Percentiles rank a stretch among this genome's conserved stretches.
These are phyloP conservation scores for Bombus pascuorum DNA, from an alignment of 1,140 invertebrate species.

Conservation along the genomic window DNA sequence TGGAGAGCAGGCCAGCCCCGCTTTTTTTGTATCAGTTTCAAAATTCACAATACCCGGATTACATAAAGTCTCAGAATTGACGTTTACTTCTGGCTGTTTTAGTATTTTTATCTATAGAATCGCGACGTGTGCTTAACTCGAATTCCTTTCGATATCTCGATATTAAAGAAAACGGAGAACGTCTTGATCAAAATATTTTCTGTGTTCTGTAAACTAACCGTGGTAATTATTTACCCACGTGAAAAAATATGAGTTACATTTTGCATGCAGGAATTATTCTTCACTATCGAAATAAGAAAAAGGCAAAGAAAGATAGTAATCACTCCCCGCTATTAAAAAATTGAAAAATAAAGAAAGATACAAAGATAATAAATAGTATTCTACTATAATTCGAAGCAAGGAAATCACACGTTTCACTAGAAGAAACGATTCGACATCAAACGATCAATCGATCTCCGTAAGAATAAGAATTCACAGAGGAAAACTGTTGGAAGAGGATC, in stretches of 20 bases:
- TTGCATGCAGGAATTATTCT: neutral
- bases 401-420: neutral
- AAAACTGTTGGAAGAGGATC: neutral
- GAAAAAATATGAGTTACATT: neutral
- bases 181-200: neutral
- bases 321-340: neutral
- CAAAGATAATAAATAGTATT: neutral
- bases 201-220: neutral
- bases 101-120: slow-evolving; percentile 12
- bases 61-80: slow-evolving; percentile 35
- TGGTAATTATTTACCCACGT: neutral
- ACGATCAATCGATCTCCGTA: neutral
- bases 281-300: neutral
- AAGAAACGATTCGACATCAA: neutral
- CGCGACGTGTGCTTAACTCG: neutral
- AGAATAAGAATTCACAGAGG: neutral
- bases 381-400: neutral
- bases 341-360: neutral
- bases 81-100: neutral
- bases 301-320: neutral
- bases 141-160: neutral
- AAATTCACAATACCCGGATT: slow-evolving; percentile 44
- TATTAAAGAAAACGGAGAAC: neutral
- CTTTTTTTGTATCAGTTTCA: slow-evolving; percentile 44
- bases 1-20: slow-evolving; percentile 44